These are phyloP conservation scores for Eutrigla gurnardus DNA, from an alignment of 2,797 vertebrate species.

Conservation along the genomic window DNA sequence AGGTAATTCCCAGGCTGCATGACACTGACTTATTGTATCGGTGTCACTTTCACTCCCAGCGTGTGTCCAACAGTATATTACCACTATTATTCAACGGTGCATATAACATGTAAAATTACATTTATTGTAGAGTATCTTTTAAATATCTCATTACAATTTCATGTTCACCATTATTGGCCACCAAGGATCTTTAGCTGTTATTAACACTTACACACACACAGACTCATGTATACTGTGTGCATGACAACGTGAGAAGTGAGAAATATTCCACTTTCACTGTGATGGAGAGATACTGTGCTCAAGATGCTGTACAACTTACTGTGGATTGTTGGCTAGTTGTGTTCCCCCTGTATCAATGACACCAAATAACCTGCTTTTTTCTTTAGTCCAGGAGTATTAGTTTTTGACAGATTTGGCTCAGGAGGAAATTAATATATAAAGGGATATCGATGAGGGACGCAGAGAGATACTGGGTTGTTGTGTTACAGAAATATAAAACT, in stretches of 20 bases:
- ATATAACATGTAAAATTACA: background rate
- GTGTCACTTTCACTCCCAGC: conserved; percentile 5
- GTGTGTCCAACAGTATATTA: background rate
- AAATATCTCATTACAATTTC: conserved; percentile 1
- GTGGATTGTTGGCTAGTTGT: background rate
- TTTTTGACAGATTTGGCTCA: background rate
- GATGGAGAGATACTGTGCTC: too few species aligned
- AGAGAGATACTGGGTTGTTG: conserved; percentile 9
- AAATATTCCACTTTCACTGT: too few species aligned
- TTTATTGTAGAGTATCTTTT: conserved; percentile 1
- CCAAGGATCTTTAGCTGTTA: background rate
- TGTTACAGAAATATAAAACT: background rate
- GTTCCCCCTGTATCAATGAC: background rate
- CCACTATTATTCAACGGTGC: conserved; percentile 4
- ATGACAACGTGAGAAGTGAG: too few species aligned
- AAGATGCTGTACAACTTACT: background rate
- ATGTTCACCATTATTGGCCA: background rate
- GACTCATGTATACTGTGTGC: too few species aligned
- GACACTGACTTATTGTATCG: background rate
- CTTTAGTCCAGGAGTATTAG: background rate
- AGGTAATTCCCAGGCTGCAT: conserved; percentile 43
- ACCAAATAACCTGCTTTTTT: background rate
- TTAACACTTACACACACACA: too few species aligned
- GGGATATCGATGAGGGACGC: background rate
- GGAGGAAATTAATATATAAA: background rate